Evolutionary conservation across 1,140 invertebrate species (phyloP).

Genomic region (Neodiprion lecontei): DNA sequence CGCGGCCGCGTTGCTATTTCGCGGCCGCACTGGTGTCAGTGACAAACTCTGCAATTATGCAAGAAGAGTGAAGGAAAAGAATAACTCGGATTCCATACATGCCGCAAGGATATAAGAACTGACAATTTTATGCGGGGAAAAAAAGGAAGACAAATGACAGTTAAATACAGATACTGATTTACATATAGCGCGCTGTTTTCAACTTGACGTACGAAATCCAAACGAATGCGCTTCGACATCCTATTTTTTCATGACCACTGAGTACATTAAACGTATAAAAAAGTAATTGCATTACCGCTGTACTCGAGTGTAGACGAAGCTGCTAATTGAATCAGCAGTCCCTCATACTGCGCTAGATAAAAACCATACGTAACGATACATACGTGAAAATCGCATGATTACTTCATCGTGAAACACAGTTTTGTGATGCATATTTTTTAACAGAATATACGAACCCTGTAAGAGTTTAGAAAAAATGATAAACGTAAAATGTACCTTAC

Average conservation of each 20-base stretch:
- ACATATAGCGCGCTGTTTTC: neutral
- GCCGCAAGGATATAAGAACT: too few relatives aligned
- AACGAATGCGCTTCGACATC: neutral
- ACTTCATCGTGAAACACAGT: too few relatives aligned
- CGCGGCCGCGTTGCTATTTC: slow-evolving; percentile 34
- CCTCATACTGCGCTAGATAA: too few relatives aligned
- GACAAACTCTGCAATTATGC: slow-evolving; percentile 56
- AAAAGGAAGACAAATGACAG: slow-evolving; percentile 13
- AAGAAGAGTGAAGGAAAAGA: slow-evolving; percentile 8
- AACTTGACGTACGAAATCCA: neutral
- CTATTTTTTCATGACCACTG: neutral
- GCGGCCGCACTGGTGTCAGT: slow-evolving; percentile 56
- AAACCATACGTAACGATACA: too few relatives aligned
- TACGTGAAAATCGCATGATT: too few relatives aligned
- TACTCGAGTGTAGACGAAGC: neutral
- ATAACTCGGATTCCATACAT: neutral
- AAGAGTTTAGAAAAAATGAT: too few relatives aligned
- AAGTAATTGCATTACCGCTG: neutral
- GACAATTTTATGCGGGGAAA: neutral
- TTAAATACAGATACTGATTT: slow-evolving; percentile 5
- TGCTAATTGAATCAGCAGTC: neutral
- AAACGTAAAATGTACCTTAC: too few relatives aligned
- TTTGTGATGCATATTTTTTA: too few relatives aligned
- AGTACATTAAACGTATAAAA: neutral
- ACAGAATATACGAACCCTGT: too few relatives aligned